Conservation (phyloP, 2,113 vertebrate genomes). For the Mormoops blainvillei region DNA sequence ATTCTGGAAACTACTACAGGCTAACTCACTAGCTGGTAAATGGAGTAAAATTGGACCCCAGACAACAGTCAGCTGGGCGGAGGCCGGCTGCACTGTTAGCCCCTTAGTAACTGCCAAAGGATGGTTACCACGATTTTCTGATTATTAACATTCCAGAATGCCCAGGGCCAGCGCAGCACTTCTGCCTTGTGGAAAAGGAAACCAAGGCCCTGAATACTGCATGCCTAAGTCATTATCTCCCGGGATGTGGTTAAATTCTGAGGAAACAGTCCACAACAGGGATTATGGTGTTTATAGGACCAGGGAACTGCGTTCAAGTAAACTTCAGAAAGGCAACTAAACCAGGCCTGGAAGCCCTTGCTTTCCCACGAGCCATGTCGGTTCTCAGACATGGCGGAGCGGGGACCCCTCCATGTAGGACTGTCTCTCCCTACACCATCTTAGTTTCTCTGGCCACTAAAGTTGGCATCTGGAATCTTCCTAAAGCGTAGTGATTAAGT, state of each 20-base stretch:
- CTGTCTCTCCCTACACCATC: background rate
- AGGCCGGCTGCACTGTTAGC: background rate
- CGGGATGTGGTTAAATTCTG: background rate
- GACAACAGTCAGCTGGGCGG: background rate
- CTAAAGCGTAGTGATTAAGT: background rate
- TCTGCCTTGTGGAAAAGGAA: background rate
- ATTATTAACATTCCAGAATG: background rate
- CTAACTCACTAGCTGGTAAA: background rate
- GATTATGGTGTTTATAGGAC: constrained; percentile 32
- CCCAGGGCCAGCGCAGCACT: background rate
- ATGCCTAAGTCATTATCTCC: background rate
- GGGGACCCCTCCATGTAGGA: background rate
- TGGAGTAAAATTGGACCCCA: background rate
- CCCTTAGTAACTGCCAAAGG: background rate
- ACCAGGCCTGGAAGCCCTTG: background rate
- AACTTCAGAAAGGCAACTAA: background rate
- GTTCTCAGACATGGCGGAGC: accelerated
- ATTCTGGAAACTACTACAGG: background rate
- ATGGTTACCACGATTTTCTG: background rate
- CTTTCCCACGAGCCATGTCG: background rate
- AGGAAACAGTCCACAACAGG: background rate
- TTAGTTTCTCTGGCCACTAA: background rate
- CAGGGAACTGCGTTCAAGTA: background rate
- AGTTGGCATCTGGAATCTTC: background rate
- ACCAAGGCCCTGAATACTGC: background rate